phyloP scores from a whole-genome alignment of 2,797 vertebrate genomes.

The Sarcophilus harrisii region DNA sequence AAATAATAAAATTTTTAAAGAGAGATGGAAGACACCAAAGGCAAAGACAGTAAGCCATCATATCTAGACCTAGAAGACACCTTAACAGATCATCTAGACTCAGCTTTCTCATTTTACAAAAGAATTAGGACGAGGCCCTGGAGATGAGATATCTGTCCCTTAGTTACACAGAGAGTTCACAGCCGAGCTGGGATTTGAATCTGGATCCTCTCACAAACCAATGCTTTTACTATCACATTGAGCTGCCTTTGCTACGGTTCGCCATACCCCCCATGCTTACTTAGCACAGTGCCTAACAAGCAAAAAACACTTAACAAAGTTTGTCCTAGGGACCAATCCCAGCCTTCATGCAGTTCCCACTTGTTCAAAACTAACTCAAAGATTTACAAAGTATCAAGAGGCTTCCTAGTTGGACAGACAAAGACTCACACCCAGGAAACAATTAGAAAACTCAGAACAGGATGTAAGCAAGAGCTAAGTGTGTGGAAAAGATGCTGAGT shows the following conservation, averaged over 20 bases:
- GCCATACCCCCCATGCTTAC: not conserved
- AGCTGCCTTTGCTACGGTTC: not conserved
- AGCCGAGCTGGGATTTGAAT: not conserved
- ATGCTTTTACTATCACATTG: not conserved
- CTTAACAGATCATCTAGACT: not conserved
- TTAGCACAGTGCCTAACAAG: not conserved
- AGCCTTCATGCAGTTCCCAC: not conserved
- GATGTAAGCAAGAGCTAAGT: slow-evolving; percentile 17
- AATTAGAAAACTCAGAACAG: not conserved
- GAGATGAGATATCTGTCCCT: not conserved
- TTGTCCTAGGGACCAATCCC: not conserved
- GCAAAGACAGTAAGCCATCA: not conserved
- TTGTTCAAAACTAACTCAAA: not conserved
- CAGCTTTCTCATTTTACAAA: not conserved
- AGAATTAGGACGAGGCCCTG: not conserved
- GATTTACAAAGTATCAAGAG: slow-evolving; percentile 6
- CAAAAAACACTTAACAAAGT: not conserved
- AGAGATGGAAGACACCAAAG: not conserved
- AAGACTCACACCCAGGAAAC: not conserved
- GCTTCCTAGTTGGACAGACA: not conserved
- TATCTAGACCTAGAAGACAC: not conserved
- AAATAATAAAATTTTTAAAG: not conserved
- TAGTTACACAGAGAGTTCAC: not conserved
- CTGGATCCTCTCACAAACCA: not conserved
- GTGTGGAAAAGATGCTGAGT: slow-evolving; percentile 7